Evolutionary conservation across 2,888 invertebrate genomes (phyloP).

Genomic region (Agrochola macilenta): DNA sequence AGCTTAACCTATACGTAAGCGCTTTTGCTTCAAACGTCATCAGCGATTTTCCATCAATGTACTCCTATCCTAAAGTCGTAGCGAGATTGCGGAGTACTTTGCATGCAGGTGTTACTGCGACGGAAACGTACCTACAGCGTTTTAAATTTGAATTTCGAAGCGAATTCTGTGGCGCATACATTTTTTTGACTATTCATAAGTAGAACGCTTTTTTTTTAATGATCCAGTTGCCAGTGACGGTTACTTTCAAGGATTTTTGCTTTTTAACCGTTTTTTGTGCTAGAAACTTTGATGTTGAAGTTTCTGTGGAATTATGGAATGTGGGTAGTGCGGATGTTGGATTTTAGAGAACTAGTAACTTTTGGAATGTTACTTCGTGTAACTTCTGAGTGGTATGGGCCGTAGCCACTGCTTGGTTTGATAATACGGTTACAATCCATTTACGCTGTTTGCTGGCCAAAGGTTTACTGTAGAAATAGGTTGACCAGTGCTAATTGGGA

Average conservation of each 20-base stretch:
- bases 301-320: not conserved
- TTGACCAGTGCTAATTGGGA: not conserved
- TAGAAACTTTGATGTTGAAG: conserved; percentile 28
- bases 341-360: not conserved
- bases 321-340: not conserved
- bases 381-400: not conserved
- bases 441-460: not conserved
- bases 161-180: conserved; percentile 20
- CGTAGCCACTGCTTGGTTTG: not conserved
- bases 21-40: conserved; percentile 42
- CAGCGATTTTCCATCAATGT: conserved; percentile 42
- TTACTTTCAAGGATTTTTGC: not conserved
- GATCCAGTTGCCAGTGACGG: not conserved
- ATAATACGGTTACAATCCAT: not conserved
- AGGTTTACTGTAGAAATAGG: not conserved
- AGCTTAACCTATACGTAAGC: conserved; percentile 32
- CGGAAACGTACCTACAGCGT: conserved; percentile 54
- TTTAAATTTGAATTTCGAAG: conserved; percentile 66
- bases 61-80: conserved; percentile 47
- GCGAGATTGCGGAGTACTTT: conserved; percentile 65
- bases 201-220: conserved; percentile 13
- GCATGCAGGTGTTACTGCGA: conserved; percentile 70
- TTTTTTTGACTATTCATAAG: conserved; percentile 44
- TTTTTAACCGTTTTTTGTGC: conserved; percentile 4
- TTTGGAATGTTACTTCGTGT: conserved; percentile 9